Percentiles rank a stretch among this genome's conserved stretches.
phyloP scores from a whole-genome alignment of 1,140 invertebrate genomes.

The Bilobella aurantiaca region DNA sequence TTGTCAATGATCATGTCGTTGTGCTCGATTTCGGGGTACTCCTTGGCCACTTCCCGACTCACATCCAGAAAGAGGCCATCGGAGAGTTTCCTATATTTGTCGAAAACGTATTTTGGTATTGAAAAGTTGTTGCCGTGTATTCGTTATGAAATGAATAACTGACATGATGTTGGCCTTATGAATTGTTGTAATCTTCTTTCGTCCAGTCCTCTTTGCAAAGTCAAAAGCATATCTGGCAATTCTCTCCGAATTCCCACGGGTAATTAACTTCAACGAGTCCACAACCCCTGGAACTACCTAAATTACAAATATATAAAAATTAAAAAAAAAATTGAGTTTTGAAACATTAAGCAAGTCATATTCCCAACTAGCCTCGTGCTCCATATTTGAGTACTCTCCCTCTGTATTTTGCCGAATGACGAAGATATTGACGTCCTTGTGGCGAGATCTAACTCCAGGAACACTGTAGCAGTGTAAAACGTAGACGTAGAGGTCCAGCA shows the following conservation, averaged over 20 bases:
- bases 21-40: conserved; percentile 87
- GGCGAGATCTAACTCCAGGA: conserved; percentile 50
- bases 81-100: conserved; percentile 11
- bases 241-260: conserved; percentile 44
- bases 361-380: conserved; percentile 47
- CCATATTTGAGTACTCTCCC: conserved; percentile 53
- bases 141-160: background rate
- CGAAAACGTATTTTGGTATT: too few species aligned
- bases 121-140: background rate
- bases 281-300: conserved; percentile 49
- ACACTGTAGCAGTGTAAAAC: conserved; percentile 53
- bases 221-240: conserved; percentile 56
- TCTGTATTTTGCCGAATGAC: conserved; percentile 57
- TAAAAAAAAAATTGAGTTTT: background rate
- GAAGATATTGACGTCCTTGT: conserved; percentile 54
- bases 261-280: conserved; percentile 52
- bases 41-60: conserved; percentile 36
- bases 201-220: conserved; percentile 46
- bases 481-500: conserved; percentile 54
- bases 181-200: conserved; percentile 44
- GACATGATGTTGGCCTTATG: conserved; percentile 55
- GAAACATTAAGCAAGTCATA: background rate
- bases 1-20: conserved; percentile 98
- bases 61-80: conserved; percentile 18
- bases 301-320: background rate